Evolutionary conservation across 2,113 vertebrate genomes (phyloP), one percentile per base, ranked within the genome.

Genomic region (Paramisgurnus dabryanus): DNA sequence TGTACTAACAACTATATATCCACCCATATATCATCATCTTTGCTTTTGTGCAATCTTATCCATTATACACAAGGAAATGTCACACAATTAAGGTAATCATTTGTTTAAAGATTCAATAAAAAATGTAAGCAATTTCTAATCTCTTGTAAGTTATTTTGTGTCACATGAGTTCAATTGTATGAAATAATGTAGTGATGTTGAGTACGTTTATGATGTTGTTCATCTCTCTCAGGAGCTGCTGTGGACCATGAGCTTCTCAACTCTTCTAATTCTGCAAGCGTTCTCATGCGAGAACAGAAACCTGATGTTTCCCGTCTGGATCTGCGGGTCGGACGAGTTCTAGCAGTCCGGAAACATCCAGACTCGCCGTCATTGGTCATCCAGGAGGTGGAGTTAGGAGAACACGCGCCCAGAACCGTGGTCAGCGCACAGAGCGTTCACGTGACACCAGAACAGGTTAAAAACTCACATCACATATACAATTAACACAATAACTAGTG

Each of bases 351-450:
- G 43, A 94, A 94, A 70, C 97, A 99, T 82, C 95, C 94, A 0
- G 92, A 96, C 87, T 94, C 95, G 2, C 93, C 95, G 45, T 78
- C 89, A 0, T 78, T 98, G 45, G 93, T 93, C 11, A 85, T 99
- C 17, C 96, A 97, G 85, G 92, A 97, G 72, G 94, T 99, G 73
- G 96, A 98, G 71, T 81, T 97, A 72, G 98, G 96, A 83, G 98
- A 98, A 88, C 67, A 79, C 57, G 82, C 68, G 12, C 93, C 93
- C 50, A 94, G 97, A 64, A 95, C 91, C 0, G 94, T 98, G 17
- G 94, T 98, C 90, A 97, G 96, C 0, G 95, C 93, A 55, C 89
- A 96, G 85, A 93, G 93, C 81, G 93, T 90, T 76, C 91, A 94
- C 58, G 83, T 94, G 27, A 86, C 93, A 67, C 82, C 93, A 22